phyloP scores from a whole-genome alignment of 2,797 vertebrate genomes.

The Phoxinus dragarum region DNA sequence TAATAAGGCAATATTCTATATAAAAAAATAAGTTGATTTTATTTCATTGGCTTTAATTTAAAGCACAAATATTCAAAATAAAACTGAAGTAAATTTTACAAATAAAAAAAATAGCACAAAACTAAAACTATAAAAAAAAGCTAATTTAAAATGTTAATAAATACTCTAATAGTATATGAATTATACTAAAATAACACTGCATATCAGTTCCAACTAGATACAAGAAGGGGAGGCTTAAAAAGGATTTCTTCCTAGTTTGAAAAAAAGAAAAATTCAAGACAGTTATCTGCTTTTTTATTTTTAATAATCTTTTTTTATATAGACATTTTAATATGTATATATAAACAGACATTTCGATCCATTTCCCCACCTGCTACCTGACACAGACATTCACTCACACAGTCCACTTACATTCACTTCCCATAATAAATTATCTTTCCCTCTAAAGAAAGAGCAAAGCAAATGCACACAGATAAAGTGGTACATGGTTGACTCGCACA shows the following conservation, averaged over 20 bases:
- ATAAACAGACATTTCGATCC: constrained; percentile 73
- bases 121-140: background rate
- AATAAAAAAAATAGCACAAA: no score
- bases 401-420: constrained; percentile 62
- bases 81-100: no score
- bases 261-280: background rate
- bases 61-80: no score
- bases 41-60: no score
- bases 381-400: constrained; percentile 57
- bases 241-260: background rate
- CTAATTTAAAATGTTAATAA: no score
- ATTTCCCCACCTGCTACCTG: constrained; percentile 64
- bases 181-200: no score
- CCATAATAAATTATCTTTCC: constrained; percentile 77
- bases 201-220: background rate
- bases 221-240: background rate
- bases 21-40: no score
- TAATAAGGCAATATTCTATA: no score
- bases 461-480: constrained; percentile 61
- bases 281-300: constrained; percentile 45
- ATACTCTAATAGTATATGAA: no score
- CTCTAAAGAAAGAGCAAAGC: constrained; percentile 62
- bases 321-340: constrained; percentile 76
- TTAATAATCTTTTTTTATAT: constrained; percentile 71
- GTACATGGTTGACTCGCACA: constrained; percentile 41